phyloP scores from a whole-genome alignment of 2,888 invertebrate species.

The Adela reaumurella region DNA sequence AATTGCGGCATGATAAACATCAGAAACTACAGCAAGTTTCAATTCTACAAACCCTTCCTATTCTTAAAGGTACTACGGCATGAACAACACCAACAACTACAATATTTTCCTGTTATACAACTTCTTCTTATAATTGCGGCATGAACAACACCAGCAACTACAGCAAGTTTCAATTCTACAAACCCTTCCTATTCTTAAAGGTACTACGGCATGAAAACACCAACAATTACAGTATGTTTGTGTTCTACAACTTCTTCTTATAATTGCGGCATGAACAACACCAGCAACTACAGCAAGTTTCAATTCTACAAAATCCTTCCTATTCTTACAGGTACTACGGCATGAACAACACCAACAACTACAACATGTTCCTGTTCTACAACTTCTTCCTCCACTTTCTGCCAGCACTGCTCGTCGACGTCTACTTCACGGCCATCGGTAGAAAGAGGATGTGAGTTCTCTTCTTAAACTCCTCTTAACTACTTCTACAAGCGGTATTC shows the following conservation, averaged over 20 bases:
- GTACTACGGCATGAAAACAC: too few species aligned
- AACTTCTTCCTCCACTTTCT: constrained; percentile 64
- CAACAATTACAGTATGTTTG: too few species aligned
- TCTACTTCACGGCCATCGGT: constrained; percentile 50
- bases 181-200: constrained; percentile 8
- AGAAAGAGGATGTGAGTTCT: constrained; percentile 56
- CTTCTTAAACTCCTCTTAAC: background rate
- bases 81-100: constrained; percentile 60
- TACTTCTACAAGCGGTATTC: background rate
- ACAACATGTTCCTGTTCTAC: constrained; percentile 57
- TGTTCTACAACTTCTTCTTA: too few species aligned
- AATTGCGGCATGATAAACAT: too few species aligned
- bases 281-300: too few species aligned
- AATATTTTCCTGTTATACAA: constrained; percentile 58
- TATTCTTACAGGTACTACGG: constrained; percentile 50
- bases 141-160: constrained; percentile 31
- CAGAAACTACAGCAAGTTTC: too few species aligned
- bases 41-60: background rate
- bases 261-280: too few species aligned
- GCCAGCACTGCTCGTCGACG: constrained; percentile 62
- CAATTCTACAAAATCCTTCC: background rate
- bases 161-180: background rate
- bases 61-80: constrained; percentile 52
- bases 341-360: constrained; percentile 59
- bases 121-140: constrained; percentile 64